phyloP scores from a whole-genome alignment of 2,888 invertebrate genomes.

The Stegophylla sp. region DNA sequence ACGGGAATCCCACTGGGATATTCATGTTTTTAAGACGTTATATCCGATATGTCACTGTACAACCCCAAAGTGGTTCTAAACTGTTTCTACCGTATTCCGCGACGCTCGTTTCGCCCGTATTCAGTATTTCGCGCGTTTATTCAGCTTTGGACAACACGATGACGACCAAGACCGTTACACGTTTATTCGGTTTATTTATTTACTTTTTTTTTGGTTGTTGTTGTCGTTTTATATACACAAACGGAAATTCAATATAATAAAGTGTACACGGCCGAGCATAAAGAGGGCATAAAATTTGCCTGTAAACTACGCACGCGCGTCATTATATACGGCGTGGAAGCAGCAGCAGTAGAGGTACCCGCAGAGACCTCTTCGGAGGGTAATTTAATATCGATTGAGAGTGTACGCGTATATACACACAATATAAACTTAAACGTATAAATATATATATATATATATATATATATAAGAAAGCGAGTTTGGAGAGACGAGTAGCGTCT shows the following conservation, averaged over 20 bases:
- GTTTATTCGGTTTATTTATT: constrained; percentile 4
- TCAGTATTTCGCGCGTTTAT: too few species aligned
- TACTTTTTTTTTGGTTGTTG: background rate
- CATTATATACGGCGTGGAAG: background rate
- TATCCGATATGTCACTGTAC: too few species aligned
- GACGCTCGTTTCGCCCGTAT: too few species aligned
- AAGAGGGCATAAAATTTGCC: background rate
- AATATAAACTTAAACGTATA: background rate
- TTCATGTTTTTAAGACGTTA: too few species aligned
- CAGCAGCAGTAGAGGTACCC: too few species aligned
- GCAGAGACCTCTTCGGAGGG: constrained; percentile 8
- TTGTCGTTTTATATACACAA: background rate
- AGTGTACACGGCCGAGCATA: background rate
- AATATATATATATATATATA: background rate
- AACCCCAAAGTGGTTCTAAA: too few species aligned
- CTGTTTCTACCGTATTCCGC: too few species aligned
- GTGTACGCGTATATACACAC: background rate
- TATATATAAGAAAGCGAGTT: background rate
- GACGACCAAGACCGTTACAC: background rate
- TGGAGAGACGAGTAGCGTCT: background rate
- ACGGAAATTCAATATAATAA: background rate
- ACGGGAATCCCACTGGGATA: too few species aligned
- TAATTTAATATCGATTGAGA: constrained; percentile 23
- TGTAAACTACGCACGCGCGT: background rate
- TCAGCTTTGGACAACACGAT: background rate